Evolutionary conservation across 2,888 invertebrate genomes (phyloP), one percentile per base, ranked within the genome.

Genomic region (Tetragnatha montana): DNA sequence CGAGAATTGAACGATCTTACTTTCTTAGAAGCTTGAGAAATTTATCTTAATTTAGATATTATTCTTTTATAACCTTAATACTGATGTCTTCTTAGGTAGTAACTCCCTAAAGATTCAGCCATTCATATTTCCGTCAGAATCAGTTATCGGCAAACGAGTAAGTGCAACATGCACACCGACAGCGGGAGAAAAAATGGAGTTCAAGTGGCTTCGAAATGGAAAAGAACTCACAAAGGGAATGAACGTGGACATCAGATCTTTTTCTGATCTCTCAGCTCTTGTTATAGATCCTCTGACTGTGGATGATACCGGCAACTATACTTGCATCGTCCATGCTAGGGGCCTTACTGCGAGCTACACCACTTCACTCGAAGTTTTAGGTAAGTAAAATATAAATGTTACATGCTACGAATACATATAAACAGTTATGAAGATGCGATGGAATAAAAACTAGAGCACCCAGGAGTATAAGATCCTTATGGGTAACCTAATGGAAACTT

Each of bases 241-340:
- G 6, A 87, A 82, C 17, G 19, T 90, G 0, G 74, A 87, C 12
- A 74, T 90, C 12, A 47, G 87, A 21, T 81, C 87, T 0, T 90
- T 69, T 71, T 49, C 90, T 0, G 90, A 88, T 8, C 74, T 90
- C 0, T 90, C 90, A 1, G 70, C 10, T 21, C 71, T 90, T 8
- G 78, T 89, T 0, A 89, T 89, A 21, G 88, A 88, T 76, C 88
- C 90, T 0, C 49, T 91, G 21, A 76, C 78, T 6, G 71, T 71
- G 60, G 90, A 91, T 8, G 90, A 91, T 17, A 78, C 73, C 8
- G 90, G 90, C 0, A 91, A 91, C 49, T 91, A 91, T 19, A 91
- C 91, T 0, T 91, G 91, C 75, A 49, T 91, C n/a, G 88, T 87
- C 0, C 89, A 60, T 79, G 69, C 91, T 10, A 81, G 81, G 49